phyloP scores from a whole-genome alignment of 2,888 invertebrate species.

The Cataglyphis livida region DNA sequence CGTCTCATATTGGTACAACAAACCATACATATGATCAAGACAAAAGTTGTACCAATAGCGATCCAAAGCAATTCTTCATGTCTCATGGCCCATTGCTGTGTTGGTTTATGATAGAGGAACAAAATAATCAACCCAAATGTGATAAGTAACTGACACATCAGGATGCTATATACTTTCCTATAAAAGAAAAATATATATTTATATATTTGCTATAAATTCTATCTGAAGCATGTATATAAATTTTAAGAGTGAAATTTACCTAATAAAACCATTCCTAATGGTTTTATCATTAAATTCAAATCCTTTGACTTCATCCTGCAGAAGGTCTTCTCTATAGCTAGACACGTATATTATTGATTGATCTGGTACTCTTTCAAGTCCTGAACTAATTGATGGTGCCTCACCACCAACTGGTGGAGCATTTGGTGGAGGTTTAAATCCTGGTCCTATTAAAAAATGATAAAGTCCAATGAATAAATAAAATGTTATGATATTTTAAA shows the following conservation, averaged over 20 bases:
- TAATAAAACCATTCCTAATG: conserved; percentile 91
- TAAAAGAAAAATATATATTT: conserved; percentile 77
- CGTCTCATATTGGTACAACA: conserved; percentile 95
- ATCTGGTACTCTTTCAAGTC: conserved; percentile 58
- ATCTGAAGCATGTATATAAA: not conserved
- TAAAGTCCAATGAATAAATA: not conserved
- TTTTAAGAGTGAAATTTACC: conserved; percentile 86
- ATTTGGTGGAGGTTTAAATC: conserved; percentile 78
- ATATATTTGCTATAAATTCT: not conserved
- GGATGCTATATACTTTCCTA: conserved; percentile 94
- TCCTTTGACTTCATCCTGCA: conserved; percentile 89
- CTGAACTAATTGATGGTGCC: conserved; percentile 47
- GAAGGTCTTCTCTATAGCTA: conserved; percentile 85
- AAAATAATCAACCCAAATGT: conserved; percentile 92
- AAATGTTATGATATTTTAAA: not conserved
- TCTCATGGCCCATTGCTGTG: conserved; percentile 87
- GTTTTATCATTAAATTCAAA: conserved; percentile 91
- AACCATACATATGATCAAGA: conserved; percentile 93
- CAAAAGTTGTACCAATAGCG: conserved; percentile 89
- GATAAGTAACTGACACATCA: conserved; percentile 93
- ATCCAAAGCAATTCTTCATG: conserved; percentile 90
- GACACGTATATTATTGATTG: conserved; percentile 82
- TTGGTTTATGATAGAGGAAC: conserved; percentile 90
- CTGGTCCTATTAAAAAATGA: conserved; percentile 60
- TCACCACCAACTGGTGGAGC: conserved; percentile 72